Conservation (phyloP, 2,113 vertebrate genomes). For the Hippoglossus stenolepis region DNA sequence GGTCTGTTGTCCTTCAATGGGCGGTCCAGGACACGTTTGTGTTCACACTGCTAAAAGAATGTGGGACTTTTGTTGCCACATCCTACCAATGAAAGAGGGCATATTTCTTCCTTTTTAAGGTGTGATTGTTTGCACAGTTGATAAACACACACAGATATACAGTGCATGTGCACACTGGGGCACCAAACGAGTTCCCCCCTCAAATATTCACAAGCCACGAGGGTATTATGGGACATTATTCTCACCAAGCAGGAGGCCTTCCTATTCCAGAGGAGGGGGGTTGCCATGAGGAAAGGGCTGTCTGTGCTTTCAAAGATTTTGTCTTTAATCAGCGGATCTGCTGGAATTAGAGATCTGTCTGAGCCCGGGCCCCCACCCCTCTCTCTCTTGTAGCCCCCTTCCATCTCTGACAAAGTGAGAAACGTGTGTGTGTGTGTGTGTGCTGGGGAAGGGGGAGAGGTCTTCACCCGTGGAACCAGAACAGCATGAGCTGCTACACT, state of each 20-base stretch:
- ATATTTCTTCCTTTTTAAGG: background rate
- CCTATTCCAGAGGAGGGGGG: slow-evolving; percentile 22
- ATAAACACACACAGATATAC: background rate
- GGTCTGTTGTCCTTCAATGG: too few species aligned
- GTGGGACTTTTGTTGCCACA: background rate
- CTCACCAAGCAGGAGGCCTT: slow-evolving; percentile 44
- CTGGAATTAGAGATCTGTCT: slow-evolving; percentile 70
- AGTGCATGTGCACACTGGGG: background rate
- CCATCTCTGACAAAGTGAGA: slow-evolving; percentile 45
- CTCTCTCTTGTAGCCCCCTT: slow-evolving; percentile 5
- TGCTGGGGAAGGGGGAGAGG: background rate
- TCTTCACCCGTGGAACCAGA: slow-evolving; percentile 37
- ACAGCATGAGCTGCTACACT: slow-evolving; percentile 40
- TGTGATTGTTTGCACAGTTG: background rate
- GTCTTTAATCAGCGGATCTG: slow-evolving; percentile 69
- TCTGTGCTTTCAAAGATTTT: slow-evolving; percentile 71
- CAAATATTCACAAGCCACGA: slow-evolving; percentile 13
- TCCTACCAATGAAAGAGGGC: background rate
- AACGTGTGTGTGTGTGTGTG: slow-evolving; percentile 30
- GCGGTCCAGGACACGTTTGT: too few species aligned
- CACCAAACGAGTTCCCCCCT: slow-evolving; percentile 4
- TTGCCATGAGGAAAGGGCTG: slow-evolving; percentile 43
- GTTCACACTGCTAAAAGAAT: background rate
- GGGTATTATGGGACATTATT: slow-evolving; percentile 49
- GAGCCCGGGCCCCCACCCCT: slow-evolving; percentile 25